A percentile compares a stretch with the other conserved stretches of the same genome.
phyloP scores from a whole-genome alignment of 2,888 invertebrate genomes.

The Holacanthella duospinosa region DNA sequence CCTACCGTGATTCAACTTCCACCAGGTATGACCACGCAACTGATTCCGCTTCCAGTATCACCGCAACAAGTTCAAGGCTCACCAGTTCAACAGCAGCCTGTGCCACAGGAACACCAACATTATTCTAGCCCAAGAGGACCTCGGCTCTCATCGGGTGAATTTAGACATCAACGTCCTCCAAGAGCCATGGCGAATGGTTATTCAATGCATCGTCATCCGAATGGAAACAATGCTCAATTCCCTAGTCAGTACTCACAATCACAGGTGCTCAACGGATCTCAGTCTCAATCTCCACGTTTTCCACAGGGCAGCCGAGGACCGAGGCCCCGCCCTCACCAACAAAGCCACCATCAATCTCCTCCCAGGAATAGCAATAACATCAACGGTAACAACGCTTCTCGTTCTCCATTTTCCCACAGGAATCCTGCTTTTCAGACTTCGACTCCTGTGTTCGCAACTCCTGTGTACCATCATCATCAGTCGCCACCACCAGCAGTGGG shows the following conservation, averaged over 20 bases:
- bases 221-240: conserved; percentile 8
- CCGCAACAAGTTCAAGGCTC: conserved; percentile 1
- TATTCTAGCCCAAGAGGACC: background rate
- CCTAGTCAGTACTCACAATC: conserved; percentile 11
- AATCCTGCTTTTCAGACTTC: conserved; percentile 16
- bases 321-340: conserved; percentile 10
- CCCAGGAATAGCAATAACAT: conserved; percentile 8
- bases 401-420: background rate
- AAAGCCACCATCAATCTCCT: conserved; percentile 10
- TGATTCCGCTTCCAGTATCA: conserved; percentile 1
- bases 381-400: background rate
- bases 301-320: conserved; percentile 2
- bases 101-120: conserved; percentile 15
- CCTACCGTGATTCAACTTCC: conserved; percentile 21
- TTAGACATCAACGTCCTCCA: background rate
- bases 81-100: conserved; percentile 13
- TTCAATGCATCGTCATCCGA: background rate
- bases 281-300: conserved; percentile 5
- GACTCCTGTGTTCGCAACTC: conserved; percentile 8
- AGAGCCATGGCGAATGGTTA: conserved; percentile 6
- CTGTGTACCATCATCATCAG: background rate
- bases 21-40: conserved; percentile 4
- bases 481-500: background rate
- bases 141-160: background rate
- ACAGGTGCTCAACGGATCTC: conserved; percentile 13